Evolutionary conservation across 2,797 vertebrate genomes (phyloP), one percentile per base, ranked within the genome.

Genomic region (Pygocentrus nattereri): DNA sequence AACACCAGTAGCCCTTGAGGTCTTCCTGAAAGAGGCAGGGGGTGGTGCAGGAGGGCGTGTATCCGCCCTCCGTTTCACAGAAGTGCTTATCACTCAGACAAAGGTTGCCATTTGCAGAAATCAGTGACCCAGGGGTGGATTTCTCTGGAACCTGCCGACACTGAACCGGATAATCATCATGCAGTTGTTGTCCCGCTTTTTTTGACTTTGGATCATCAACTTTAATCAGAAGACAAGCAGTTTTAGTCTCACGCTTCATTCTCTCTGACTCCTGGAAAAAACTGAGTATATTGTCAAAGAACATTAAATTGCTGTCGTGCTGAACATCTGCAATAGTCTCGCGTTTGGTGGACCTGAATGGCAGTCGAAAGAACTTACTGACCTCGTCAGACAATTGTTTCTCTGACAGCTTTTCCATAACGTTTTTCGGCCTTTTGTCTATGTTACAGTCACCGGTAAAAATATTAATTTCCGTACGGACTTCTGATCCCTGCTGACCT

Each of bases 401-500:
- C n/a, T n/a, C n/a, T n/a, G n/a, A n/a, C n/a, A n/a, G n/a, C 1
- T 30, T 11, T 12, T 71, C 25, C 10, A 27, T 15, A 31, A 52
- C n/a, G 52, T 62, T 6, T 25, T 65, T 11, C n/a, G n/a, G n/a
- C n/a, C n/a, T 54, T 81, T 44, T 0, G 0, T 8, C 31, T 23
- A 58, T 54, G 49, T 31, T 65, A 80, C 79, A 81, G 4, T 81
- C 31, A 75, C 75, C 64, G 5, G 0, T 25, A 15, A 81, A 76
- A 38, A 81, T 11, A 1, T 27, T 21, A 31, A 34, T n/a, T n/a
- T n/a, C n/a, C n/a, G n/a, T n/a, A n/a, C n/a, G n/a, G n/a, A n/a
- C n/a, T n/a, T n/a, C 1, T 3, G 34, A 3, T 38, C 6, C 3
- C 34, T 38, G 3, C 6, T 38, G 3, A 38, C 34, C 34, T 6